Conservation (phyloP, 2,797 vertebrate species). For the Parauchenoglanis ngamensis region DNA sequence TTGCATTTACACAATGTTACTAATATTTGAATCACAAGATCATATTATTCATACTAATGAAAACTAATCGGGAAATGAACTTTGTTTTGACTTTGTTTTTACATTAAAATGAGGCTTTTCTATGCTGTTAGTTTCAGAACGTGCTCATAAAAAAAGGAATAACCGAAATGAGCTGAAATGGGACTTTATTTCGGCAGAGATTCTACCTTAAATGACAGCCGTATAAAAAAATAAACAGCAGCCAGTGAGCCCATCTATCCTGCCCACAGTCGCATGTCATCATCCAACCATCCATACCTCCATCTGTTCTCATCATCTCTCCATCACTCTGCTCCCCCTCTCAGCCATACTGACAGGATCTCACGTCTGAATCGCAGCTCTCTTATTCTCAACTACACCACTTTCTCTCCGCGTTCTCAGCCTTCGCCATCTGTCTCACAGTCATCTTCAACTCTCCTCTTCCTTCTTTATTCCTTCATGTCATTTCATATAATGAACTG, state of each 20-base stretch:
- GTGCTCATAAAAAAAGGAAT: neutral
- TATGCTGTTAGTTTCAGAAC: neutral
- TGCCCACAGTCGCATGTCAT: slow-evolving; percentile 25
- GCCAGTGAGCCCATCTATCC: slow-evolving; percentile 22
- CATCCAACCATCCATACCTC: slow-evolving; percentile 42
- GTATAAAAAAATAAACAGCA: neutral
- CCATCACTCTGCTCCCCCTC: slow-evolving; percentile 32
- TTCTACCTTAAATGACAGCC: neutral
- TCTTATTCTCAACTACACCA: slow-evolving; percentile 15
- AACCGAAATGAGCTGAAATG: neutral
- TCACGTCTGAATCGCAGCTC: slow-evolving; percentile 33
- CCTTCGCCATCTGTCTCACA: slow-evolving; percentile 38
- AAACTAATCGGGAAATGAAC: neutral
- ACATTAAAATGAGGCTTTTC: neutral
- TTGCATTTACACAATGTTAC: neutral
- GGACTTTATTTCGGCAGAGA: neutral
- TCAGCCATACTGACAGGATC: slow-evolving; percentile 36
- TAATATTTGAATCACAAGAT: neutral
- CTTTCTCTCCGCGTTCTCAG: slow-evolving; percentile 8
- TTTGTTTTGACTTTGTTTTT: neutral
- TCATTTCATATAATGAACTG: slow-evolving; percentile 26
- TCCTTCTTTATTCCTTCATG: slow-evolving; percentile 23
- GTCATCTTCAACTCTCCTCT: slow-evolving; percentile 30
- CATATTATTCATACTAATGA: no score
- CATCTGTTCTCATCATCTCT: slow-evolving; percentile 52